phyloP scores from a whole-genome alignment of 2,797 vertebrate species.

The Melanotaenia pygmaea region DNA sequence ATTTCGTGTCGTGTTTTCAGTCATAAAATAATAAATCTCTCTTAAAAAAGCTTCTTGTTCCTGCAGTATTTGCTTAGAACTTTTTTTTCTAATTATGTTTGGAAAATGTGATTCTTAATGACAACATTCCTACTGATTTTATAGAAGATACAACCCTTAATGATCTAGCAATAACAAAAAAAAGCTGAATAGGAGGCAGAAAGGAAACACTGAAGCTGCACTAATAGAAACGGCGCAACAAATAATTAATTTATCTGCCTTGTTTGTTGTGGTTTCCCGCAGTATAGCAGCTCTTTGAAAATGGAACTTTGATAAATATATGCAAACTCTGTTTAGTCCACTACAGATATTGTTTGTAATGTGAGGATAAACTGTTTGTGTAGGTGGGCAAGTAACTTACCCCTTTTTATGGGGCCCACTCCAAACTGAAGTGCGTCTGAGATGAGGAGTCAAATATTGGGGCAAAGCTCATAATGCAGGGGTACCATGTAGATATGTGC shows the following conservation, averaged over 20 bases:
- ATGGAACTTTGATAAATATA: conserved; percentile 5
- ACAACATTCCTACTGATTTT: neutral
- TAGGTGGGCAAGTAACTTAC: neutral
- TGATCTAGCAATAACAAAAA: conserved; percentile 20
- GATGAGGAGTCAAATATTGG: conserved; percentile 14
- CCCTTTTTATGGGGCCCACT: conserved; percentile 15
- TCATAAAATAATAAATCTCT: neutral
- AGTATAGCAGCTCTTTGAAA: conserved; percentile 14
- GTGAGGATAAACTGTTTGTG: neutral
- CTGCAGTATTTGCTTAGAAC: too few relatives aligned
- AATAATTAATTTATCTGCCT: conserved; percentile 18
- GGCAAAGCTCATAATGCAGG: conserved; percentile 23
- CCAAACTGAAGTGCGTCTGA: conserved; percentile 55
- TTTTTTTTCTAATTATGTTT: neutral
- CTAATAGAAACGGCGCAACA: conserved; percentile 12
- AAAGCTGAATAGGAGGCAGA: neutral
- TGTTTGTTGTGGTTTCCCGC: conserved; percentile 30
- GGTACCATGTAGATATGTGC: conserved; percentile 36
- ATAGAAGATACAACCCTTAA: conserved; percentile 7
- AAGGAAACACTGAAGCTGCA: neutral
- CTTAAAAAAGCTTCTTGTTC: too few relatives aligned
- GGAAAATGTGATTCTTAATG: neutral
- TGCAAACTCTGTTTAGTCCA: neutral
- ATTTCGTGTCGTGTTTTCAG: conserved; percentile 23
- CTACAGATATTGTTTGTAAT: conserved; percentile 7